Base-by-base conservation (phyloP, 64 coral and sea anemone species). In the Dendrophyllia cribrosa region DNA sequence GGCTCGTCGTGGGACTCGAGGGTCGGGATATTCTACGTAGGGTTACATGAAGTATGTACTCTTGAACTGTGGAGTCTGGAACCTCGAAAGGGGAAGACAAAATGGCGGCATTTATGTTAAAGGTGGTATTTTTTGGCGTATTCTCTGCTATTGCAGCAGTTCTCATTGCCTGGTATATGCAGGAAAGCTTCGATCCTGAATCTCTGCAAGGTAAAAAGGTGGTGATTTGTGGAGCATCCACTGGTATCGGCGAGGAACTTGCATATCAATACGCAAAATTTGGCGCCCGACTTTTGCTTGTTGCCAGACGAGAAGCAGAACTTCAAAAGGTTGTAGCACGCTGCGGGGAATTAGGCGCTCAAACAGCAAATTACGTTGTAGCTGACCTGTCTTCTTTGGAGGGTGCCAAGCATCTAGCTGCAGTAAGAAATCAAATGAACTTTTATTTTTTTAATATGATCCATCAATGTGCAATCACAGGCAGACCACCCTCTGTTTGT, bases 301-400 rank as follows among this genome's bases (percentile, higher is more conserved):
- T 96, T 79, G 87, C 95, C 26, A 79, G 95, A 82, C 66, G 91
- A 51, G 91, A 93, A 80, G 79, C 85, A 70, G 79, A 59, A 19
- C 91, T 96, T 3, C 51, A 93, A 34, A 89, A 74, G 46, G 95
- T 96, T 13, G 87, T 76, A 1, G 60, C 95, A 45, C 77, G 59
- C 70, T 96, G 95, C 44, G 59, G 23, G 13, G 73, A 96, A 53
- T 67, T 96, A 24, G 91, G 91, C 70, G 95, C 95, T 60, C 51
- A 89, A 24, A 9, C 88, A n/a, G 87, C 91, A 53, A 55, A 89
- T 16, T 93, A 89, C 76, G 51, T 96, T 70, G 79, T 93, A 16
- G 95, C 95, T 58, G 95, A 96, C 62, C 64, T 96, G 55, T 94
- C 92, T n/a, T 92, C 92, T 26, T 70, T 98, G 21, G 89, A 98